These are phyloP conservation scores for Pipa parva DNA, from an alignment of 2,113 vertebrate genomes.

Conservation along the genomic window DNA sequence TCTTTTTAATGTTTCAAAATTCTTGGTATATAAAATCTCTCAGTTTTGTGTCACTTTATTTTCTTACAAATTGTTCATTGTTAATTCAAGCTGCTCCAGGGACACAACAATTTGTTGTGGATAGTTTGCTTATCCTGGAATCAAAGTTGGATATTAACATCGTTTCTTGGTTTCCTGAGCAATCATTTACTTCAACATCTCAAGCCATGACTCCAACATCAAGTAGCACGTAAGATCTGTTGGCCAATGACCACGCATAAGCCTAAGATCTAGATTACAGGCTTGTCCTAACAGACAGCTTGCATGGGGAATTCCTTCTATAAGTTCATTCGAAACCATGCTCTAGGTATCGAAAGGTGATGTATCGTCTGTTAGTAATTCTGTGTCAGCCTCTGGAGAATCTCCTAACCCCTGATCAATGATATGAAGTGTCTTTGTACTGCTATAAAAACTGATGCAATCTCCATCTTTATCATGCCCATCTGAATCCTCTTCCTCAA, in stretches of 20 bases:
- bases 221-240: conserved; percentile 75
- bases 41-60: conserved; percentile 68
- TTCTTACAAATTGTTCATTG: conserved; percentile 60
- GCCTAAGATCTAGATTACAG: conserved; percentile 65
- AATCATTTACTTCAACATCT: conserved; percentile 63
- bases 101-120: conserved; percentile 15
- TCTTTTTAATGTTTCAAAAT: conserved; percentile 49
- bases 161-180: conserved; percentile 83
- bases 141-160: conserved; percentile 55
- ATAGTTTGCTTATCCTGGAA: conserved; percentile 40
- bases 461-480: conserved; percentile 80
- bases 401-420: conserved; percentile 51
- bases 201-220: conserved; percentile 77
- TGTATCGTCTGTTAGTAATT: conserved; percentile 73
- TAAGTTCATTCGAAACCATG: conserved; percentile 46
- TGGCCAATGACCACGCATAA: conserved; percentile 61
- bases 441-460: conserved; percentile 62
- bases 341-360: conserved; percentile 88
- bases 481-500: conserved; percentile 82
- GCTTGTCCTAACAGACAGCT: conserved; percentile 59
- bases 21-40: conserved; percentile 79
- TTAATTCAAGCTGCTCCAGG: conserved; percentile 58
- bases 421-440: conserved; percentile 63
- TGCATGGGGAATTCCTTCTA: conserved; percentile 53
- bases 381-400: conserved; percentile 63